Conservation (phyloP, 2,797 vertebrate species). For the Sphenodon punctatus region DNA sequence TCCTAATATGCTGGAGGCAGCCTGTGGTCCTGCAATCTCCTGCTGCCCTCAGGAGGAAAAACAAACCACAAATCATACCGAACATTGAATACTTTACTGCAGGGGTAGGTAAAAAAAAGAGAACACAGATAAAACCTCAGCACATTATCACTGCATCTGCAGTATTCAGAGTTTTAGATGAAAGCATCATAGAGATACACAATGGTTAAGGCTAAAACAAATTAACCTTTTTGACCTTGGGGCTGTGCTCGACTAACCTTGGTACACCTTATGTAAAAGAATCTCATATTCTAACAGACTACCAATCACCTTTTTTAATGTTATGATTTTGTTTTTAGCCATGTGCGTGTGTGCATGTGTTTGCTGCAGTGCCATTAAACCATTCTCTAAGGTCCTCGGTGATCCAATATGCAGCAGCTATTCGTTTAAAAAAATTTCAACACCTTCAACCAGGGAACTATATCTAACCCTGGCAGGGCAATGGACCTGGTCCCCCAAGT, state of each 20-base stretch:
- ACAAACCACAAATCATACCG: not conserved
- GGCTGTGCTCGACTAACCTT: not conserved
- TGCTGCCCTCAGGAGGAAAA: not conserved
- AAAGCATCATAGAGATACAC: not conserved
- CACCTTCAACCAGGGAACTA: not conserved
- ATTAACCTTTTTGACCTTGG: not conserved
- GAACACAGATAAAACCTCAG: not conserved
- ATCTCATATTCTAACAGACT: slow-evolving; percentile 2
- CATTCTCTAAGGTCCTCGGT: not conserved
- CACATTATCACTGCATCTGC: fast-evolving
- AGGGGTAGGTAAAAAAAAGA: not conserved
- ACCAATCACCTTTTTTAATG: not conserved
- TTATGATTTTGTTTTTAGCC: not conserved
- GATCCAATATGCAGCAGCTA: not conserved
- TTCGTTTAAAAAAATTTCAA: not conserved
- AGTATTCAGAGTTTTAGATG: not conserved
- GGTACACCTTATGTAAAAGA: not conserved
- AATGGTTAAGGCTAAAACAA: not conserved
- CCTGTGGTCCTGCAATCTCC: not conserved
- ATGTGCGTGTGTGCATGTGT: too few species aligned
- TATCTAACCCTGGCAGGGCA: not conserved
- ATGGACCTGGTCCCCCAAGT: not conserved
- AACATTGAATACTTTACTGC: not conserved
- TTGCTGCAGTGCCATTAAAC: not conserved
- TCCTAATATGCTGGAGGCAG: not conserved